phyloP scores from a whole-genome alignment of 2,888 invertebrate genomes.

The Sphecodes monilicornis region DNA sequence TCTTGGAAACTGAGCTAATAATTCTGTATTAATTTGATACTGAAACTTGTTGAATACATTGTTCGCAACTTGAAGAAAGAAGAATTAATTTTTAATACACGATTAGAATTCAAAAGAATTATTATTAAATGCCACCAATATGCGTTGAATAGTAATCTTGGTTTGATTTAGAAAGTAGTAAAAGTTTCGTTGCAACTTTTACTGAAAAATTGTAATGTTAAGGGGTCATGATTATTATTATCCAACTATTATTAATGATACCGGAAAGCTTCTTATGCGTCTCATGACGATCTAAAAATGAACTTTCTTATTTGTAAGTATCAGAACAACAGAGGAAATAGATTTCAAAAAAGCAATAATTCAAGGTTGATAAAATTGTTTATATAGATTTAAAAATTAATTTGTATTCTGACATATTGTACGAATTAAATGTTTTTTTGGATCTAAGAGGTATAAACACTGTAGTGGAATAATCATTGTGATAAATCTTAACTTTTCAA shows the following conservation, averaged over 20 bases:
- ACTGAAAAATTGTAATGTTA: not conserved
- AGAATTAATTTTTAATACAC: not conserved
- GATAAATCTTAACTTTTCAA: not conserved
- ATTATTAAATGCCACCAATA: not conserved
- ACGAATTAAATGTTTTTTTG: no score
- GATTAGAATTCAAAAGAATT: not conserved
- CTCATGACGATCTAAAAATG: not conserved
- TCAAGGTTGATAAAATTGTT: no score
- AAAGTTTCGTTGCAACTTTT: no score
- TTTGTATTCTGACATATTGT: no score
- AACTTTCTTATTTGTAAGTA: no score
- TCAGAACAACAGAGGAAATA: no score
- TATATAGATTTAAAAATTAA: no score
- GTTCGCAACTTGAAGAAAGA: not conserved
- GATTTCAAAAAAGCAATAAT: no score
- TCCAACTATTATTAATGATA: not conserved
- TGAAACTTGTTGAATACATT: not conserved
- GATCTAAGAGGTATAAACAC: no score
- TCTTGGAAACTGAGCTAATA: not conserved
- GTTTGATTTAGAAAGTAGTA: no score
- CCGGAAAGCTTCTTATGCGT: conserved; percentile 5
- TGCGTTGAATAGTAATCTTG: not conserved
- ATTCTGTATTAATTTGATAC: not conserved
- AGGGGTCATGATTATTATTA: not conserved
- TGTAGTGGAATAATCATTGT: not conserved